These are phyloP conservation scores for Amphipoea oculea DNA, from an alignment of 2,888 invertebrate genomes.

Conservation along the genomic window DNA sequence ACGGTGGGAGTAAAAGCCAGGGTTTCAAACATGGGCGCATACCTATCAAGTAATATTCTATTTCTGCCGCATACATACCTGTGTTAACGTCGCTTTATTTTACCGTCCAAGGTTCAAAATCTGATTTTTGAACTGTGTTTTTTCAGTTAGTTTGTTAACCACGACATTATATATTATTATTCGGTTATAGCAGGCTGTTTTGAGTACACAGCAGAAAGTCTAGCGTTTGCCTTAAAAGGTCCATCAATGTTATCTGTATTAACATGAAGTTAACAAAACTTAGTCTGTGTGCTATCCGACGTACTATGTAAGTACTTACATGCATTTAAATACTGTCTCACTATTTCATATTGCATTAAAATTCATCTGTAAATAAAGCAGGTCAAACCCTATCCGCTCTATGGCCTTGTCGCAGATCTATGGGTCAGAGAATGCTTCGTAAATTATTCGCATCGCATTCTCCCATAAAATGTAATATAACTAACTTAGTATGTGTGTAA, in stretches of 20 bases:
- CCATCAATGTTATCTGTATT: background rate
- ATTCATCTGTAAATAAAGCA: background rate
- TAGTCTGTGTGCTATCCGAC: constrained; percentile 18
- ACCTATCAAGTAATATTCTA: constrained; percentile 17
- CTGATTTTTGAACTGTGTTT: constrained; percentile 9
- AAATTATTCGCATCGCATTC: background rate
- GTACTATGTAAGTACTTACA: constrained; percentile 38
- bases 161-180: background rate
- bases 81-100: constrained; percentile 39
- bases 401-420: background rate
- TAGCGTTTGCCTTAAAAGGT: background rate
- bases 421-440: background rate
- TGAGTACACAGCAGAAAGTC: background rate
- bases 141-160: constrained; percentile 25
- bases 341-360: background rate
- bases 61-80: constrained; percentile 31
- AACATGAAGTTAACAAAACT: constrained; percentile 34
- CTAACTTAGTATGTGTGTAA: background rate
- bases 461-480: background rate
- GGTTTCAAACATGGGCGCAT: constrained; percentile 11
- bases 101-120: constrained; percentile 46
- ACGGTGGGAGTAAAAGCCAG: constrained; percentile 22
- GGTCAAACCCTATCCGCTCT: no score
- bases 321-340: background rate
- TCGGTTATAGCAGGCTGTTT: background rate